phyloP scores from a whole-genome alignment of 1,140 invertebrate genomes.

The Globodera rostochiensis region DNA sequence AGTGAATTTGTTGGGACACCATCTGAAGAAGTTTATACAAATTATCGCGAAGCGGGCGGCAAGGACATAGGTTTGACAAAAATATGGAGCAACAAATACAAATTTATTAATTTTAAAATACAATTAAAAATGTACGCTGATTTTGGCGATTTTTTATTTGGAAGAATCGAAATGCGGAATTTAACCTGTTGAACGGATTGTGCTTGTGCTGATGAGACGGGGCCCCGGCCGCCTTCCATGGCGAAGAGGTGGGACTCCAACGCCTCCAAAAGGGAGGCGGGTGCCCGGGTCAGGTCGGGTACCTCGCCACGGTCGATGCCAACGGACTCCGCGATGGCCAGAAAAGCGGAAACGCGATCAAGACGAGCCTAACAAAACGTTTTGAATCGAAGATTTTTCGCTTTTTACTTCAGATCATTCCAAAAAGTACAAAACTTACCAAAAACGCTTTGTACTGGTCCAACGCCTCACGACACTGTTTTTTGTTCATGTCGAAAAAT shows the following conservation, averaged over 20 bases:
- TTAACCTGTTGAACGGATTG: constrained; percentile 24
- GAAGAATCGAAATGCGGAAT: too few species aligned
- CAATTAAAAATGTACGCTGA: too few species aligned
- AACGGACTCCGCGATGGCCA: constrained; percentile 95
- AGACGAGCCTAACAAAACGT: constrained; percentile 74
- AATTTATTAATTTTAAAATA: too few species aligned
- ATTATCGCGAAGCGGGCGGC: too few species aligned
- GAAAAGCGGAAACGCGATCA: constrained; percentile 96
- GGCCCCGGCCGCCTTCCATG: constrained; percentile 73
- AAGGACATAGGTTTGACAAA: too few species aligned
- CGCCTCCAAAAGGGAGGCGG: constrained; percentile 93
- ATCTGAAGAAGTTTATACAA: constrained; percentile 35
- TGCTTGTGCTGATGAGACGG: constrained; percentile 46
- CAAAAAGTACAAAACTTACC: constrained; percentile 63
- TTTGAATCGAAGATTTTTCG: too few species aligned
- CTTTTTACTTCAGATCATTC: too few species aligned
- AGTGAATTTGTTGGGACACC: constrained; percentile 49
- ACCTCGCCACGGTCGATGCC: constrained; percentile 99
- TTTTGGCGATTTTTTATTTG: too few species aligned
- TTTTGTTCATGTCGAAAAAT: constrained; percentile 99
- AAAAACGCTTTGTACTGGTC: constrained; percentile 99
- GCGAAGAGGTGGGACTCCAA: constrained; percentile 90
- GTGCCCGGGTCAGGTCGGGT: constrained; percentile 96
- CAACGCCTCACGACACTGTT: constrained; percentile 88
- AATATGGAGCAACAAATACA: too few species aligned